Evolutionary conservation across 2,888 invertebrate species (phyloP).

Genomic region (Torymus aiolomorphi): DNA sequence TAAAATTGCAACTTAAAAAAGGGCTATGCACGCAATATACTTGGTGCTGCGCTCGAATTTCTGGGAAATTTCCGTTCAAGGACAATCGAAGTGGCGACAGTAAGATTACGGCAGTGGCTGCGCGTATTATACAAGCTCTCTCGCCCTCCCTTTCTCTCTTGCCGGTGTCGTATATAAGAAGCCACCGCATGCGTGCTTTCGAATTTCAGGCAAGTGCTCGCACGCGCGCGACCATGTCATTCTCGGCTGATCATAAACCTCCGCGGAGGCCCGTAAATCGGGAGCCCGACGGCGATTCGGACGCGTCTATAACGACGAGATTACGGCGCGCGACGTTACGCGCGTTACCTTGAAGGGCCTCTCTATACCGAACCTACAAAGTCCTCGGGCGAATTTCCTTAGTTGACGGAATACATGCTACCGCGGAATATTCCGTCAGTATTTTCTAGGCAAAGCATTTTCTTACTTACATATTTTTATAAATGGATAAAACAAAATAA

Average conservation of each 20-base stretch:
- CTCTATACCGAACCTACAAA: neutral
- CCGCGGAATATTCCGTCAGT: neutral
- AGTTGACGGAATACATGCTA: constrained; percentile 10
- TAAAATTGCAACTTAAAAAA: constrained; percentile 20
- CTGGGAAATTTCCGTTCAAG: constrained; percentile 5
- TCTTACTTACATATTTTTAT: neutral
- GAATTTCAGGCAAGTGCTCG: constrained; percentile 13
- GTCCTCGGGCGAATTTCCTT: constrained; percentile 3
- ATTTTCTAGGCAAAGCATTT: neutral
- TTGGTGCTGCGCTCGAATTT: neutral
- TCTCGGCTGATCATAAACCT: constrained; percentile 36
- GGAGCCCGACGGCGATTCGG: constrained; percentile 21
- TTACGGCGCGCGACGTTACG: constrained; percentile 16
- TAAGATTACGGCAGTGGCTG: neutral
- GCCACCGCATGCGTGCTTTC: constrained; percentile 17
- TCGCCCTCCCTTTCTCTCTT: too few species aligned
- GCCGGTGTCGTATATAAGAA: constrained; percentile 7
- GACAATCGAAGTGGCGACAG: constrained; percentile 28
- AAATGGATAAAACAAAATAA: too few species aligned
- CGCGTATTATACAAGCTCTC: constrained; percentile 23
- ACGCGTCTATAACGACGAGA: constrained; percentile 35
- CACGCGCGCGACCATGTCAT: constrained; percentile 8
- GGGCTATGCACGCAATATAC: neutral
- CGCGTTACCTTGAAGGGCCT: constrained; percentile 13
- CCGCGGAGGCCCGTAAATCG: constrained; percentile 32